phyloP scores from a whole-genome alignment of 2,888 invertebrate genomes.

The Phorcus lineatus region DNA sequence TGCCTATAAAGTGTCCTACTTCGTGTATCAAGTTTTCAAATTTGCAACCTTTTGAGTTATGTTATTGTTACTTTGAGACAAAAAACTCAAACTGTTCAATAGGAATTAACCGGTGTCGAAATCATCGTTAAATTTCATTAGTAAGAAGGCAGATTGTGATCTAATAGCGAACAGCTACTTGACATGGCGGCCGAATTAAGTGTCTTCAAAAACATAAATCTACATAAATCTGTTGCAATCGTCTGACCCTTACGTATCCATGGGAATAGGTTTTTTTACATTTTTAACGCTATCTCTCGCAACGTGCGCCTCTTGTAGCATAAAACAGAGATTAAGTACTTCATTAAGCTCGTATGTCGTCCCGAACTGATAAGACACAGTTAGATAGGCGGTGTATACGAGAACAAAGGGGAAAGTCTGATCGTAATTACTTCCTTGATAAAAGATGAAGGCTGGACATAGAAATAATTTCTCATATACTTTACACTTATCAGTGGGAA shows the following conservation, averaged over 20 bases:
- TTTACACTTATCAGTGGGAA: too few relatives aligned
- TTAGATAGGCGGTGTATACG: not conserved
- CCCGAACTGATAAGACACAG: not conserved
- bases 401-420: not conserved
- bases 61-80: too few relatives aligned
- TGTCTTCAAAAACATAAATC: constrained; percentile 12
- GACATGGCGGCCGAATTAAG: constrained; percentile 9
- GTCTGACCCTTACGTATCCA: not conserved
- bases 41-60: too few relatives aligned
- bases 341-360: not conserved
- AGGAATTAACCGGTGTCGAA: not conserved
- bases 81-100: not conserved
- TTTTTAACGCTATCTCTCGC: not conserved
- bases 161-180: not conserved
- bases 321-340: constrained; percentile 1
- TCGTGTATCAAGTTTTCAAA: too few relatives aligned
- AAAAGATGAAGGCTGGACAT: not conserved
- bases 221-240: constrained; percentile 16
- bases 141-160: not conserved
- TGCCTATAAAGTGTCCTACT: too few relatives aligned
- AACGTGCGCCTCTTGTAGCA: not conserved
- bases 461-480: too few relatives aligned
- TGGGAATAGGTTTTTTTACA: not conserved
- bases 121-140: not conserved
- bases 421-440: not conserved